Evolutionary conservation across 1,140 invertebrate genomes (phyloP), one percentile per base, ranked within the genome.

Genomic region (Panulirus ornatus): DNA sequence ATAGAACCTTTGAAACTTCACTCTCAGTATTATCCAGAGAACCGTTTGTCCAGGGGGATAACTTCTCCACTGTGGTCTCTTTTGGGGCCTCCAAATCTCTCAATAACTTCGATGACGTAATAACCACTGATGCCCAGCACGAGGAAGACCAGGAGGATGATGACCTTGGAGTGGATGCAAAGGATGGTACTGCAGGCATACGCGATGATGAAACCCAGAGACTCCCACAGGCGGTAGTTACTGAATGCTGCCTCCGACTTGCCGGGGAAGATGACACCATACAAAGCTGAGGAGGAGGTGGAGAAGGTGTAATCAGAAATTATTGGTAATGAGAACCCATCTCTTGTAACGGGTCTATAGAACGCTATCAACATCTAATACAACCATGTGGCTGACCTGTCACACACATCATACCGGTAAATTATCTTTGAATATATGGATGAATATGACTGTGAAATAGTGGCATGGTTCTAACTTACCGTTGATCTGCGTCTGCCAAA

Each of bases 201-300:
- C 9, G 97, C 97, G 8, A 99, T 96, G 1, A 99, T 97, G 92
- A 99, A 98, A 0, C 98, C 98, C 36, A 97, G 95, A 51, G 97
- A 97, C 94, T 99, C 98, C 97, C 98, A 98, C 27, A 99, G 95
- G 73, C 98, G 96, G 94, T 97, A 99, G 94, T 99, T 99, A 89
- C 98, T 98, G 95, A 99, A 99, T 0, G 98, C 98, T 0, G 98
- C 97, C 94, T 99, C 98, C 0, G 91, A 89, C 44, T 66, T 47
- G 22, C 83, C 70, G 0, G 86, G 90, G 79, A 91, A 92, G 90
- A 92, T 89, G 16, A 90, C 90, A 47, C 88, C 82, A 51, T 91
- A 91, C 8, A 91, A 42, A 34, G 85, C 97, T 82, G 58, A n/a
- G n/a, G 42, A 36, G 5, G 40, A 87, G n/a, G 54, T n/a, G n/a